Conservation (phyloP, 2,797 vertebrate species). For the Streptopelia turtur region DNA sequence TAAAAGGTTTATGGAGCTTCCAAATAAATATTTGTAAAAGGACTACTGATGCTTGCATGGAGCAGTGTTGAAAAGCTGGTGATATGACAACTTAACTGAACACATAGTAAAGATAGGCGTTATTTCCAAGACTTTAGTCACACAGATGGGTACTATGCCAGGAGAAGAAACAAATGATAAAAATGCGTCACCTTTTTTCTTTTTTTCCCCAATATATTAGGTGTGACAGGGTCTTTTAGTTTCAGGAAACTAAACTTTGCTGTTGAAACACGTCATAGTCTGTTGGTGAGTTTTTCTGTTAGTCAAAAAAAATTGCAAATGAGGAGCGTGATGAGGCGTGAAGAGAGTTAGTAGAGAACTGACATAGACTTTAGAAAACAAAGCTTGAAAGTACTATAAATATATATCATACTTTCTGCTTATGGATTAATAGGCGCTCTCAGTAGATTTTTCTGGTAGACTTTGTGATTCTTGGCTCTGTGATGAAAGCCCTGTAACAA, state of each 20-base stretch:
- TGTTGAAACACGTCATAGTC: accelerated
- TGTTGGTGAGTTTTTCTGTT: neutral
- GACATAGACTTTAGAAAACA: neutral
- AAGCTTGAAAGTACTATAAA: accelerated
- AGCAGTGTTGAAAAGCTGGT: neutral
- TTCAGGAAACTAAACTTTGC: neutral
- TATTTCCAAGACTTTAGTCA: neutral
- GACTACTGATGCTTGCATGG: neutral
- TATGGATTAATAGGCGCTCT: neutral
- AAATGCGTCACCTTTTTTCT: neutral
- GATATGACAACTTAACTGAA: neutral
- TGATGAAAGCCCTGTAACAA: too few relatives aligned
- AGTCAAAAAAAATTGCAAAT: neutral
- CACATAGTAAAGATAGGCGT: neutral
- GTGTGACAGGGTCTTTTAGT: neutral
- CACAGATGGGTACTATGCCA: neutral
- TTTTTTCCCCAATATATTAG: neutral
- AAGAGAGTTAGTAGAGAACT: neutral
- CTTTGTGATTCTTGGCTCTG: neutral
- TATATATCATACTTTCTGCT: neutral
- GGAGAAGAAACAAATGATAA: neutral
- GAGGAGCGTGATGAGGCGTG: neutral
- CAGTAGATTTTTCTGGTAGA: neutral
- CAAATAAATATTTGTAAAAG: slow-evolving; percentile 17
- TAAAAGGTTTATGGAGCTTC: neutral